A percentile compares a stretch with the other conserved stretches of the same genome.
Evolutionary conservation across 2,797 vertebrate species (phyloP).

Genomic region (Catostomus latipinnis): DNA sequence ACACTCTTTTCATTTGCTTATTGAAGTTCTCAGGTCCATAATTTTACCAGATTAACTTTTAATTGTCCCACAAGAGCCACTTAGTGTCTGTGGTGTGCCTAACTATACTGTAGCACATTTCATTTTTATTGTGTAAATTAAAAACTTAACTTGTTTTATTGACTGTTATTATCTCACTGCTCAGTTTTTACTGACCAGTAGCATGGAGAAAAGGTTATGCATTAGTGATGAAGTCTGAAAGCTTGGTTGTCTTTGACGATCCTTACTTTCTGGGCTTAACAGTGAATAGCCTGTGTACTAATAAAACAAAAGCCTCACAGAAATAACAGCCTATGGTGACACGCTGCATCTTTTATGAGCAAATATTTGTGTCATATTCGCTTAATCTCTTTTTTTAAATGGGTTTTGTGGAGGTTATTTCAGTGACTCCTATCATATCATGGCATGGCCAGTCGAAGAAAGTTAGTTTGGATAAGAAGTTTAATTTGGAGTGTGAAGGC

Average conservation of each 20-base stretch:
- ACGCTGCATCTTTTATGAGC: conserved; percentile 72
- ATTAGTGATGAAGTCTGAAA: conserved; percentile 74
- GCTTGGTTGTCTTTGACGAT: conserved; percentile 39
- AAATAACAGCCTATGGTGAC: conserved; percentile 56
- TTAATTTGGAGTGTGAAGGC: background rate
- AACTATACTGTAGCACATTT: conserved; percentile 28
- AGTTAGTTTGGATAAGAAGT: conserved; percentile 4
- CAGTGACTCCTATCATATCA: background rate
- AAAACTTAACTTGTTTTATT: conserved; percentile 63
- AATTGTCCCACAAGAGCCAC: conserved; percentile 34
- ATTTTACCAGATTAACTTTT: conserved; percentile 38
- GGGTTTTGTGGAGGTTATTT: conserved; percentile 44
- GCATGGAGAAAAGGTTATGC: conserved; percentile 75
- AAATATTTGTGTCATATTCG: conserved; percentile 67
- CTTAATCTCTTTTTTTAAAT: conserved; percentile 59
- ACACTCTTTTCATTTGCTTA: background rate
- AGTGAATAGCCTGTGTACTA: conserved; percentile 49
- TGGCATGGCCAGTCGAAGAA: background rate
- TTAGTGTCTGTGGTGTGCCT: background rate
- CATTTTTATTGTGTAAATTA: conserved; percentile 67
- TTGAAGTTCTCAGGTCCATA: conserved; percentile 36
- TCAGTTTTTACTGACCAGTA: conserved; percentile 72
- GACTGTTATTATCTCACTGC: conserved; percentile 67
- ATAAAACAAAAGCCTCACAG: conserved; percentile 52
- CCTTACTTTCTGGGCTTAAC: conserved; percentile 39